Evolutionary conservation across 2,888 invertebrate genomes (phyloP).

Genomic region (Calameuta filiformis): DNA sequence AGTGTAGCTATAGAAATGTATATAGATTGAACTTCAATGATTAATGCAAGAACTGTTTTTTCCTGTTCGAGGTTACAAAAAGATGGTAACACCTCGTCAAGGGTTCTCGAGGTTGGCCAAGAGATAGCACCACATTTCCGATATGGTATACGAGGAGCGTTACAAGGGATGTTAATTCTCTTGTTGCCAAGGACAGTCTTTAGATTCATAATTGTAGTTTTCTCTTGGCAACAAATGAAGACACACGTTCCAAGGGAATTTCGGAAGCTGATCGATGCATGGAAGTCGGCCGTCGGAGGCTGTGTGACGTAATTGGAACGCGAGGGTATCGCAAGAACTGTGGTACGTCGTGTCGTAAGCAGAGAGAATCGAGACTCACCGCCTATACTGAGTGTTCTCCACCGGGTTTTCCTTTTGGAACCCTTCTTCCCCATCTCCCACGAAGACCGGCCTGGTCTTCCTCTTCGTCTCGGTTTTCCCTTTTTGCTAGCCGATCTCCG

Average conservation of each 20-base stretch:
- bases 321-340: background rate
- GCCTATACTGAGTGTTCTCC: slow-evolving; percentile 73
- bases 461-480: slow-evolving; percentile 15
- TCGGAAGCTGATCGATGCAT: background rate
- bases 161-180: background rate
- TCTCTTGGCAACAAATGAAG: background rate
- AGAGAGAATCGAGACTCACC: slow-evolving; percentile 60
- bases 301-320: slow-evolving; percentile 7
- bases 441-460: slow-evolving; percentile 37
- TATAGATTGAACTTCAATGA: background rate
- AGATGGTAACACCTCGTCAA: background rate
- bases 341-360: background rate
- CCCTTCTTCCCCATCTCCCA: slow-evolving; percentile 68
- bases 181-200: background rate
- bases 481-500: background rate
- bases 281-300: background rate
- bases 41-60: background rate
- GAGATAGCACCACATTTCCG: background rate
- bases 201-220: background rate
- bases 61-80: background rate
- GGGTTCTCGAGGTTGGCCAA: background rate
- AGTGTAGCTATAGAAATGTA: background rate
- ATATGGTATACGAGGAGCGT: background rate
- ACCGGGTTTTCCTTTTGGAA: slow-evolving; percentile 71
- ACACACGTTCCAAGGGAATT: background rate